A percentile compares a stretch with the other conserved stretches of the same genome.
Conservation (phyloP, 2,113 vertebrate genomes). For the Melanotaenia duboulayi region DNA sequence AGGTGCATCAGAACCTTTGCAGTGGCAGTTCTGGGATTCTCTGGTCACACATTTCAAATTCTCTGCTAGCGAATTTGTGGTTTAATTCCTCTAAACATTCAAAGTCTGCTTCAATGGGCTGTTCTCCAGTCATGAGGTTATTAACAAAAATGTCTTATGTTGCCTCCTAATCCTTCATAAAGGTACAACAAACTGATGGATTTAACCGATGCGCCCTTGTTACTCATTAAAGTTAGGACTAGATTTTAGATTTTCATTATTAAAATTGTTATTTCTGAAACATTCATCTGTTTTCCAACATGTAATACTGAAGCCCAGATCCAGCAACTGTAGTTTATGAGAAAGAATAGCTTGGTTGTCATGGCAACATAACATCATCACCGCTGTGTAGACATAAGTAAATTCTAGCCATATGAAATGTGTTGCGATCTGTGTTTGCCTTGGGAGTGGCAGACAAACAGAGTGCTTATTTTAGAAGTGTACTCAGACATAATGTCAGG, state of each 20-base stretch:
- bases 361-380: background rate
- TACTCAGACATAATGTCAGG: background rate
- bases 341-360: background rate
- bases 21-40: background rate
- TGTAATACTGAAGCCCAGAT: background rate
- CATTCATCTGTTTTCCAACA: background rate
- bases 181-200: background rate
- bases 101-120: constrained; percentile 1
- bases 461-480: background rate
- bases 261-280: background rate
- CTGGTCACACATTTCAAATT: background rate
- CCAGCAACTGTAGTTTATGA: background rate
- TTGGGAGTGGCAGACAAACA: background rate
- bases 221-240: background rate
- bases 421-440: background rate
- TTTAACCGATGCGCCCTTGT: background rate
- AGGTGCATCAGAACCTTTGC: background rate
- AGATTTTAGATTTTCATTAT: background rate
- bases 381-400: background rate
- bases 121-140: constrained; percentile 25
- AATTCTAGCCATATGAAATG: background rate
- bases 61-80: background rate
- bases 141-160: constrained; percentile 28
- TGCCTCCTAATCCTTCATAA: constrained; percentile 42
- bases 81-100: constrained; percentile 20